A percentile compares a stretch with the other conserved stretches of the same genome.
These are phyloP conservation scores for Pangasius macronema DNA, from an alignment of 2,797 vertebrate genomes.

Conservation along the genomic window DNA sequence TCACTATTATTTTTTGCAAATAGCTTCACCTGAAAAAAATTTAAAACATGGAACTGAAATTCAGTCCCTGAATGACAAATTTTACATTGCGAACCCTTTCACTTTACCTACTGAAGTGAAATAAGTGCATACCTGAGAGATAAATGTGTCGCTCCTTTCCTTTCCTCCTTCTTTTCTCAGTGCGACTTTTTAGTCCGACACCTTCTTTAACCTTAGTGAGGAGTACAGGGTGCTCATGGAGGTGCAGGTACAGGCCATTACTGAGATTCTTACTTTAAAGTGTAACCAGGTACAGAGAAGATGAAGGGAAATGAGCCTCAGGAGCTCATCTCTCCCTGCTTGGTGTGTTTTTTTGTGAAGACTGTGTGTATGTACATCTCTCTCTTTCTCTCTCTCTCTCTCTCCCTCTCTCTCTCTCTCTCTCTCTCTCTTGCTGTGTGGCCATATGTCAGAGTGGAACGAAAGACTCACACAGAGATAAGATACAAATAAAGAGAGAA, in stretches of 20 bases:
- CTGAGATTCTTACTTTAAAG: conserved; percentile 21
- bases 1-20: not conserved
- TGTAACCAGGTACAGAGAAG: not conserved
- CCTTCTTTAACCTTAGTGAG: not conserved
- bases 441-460: conserved; percentile 69
- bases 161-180: not conserved
- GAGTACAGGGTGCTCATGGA: not conserved
- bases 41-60: not conserved
- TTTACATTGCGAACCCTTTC: not conserved
- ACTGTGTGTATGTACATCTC: conserved; percentile 1
- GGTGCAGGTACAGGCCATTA: conserved; percentile 13
- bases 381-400: conserved; percentile 15
- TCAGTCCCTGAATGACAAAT: not conserved
- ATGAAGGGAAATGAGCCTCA: conserved; percentile 7
- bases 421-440: conserved; percentile 66
- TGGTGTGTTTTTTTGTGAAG: conserved; percentile 4
- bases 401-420: conserved; percentile 45
- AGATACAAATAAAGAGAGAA: conserved; percentile 17
- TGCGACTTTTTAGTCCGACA: not conserved
- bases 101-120: not conserved
- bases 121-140: conserved; percentile 16
- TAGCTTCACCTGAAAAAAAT: not conserved
- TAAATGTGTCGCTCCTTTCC: conserved; percentile 6
- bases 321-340: conserved; percentile 5
- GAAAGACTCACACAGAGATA: conserved; percentile 40